Evolutionary conservation across 2,888 invertebrate genomes (phyloP).

Genomic region (Ichneumoninae sp.): DNA sequence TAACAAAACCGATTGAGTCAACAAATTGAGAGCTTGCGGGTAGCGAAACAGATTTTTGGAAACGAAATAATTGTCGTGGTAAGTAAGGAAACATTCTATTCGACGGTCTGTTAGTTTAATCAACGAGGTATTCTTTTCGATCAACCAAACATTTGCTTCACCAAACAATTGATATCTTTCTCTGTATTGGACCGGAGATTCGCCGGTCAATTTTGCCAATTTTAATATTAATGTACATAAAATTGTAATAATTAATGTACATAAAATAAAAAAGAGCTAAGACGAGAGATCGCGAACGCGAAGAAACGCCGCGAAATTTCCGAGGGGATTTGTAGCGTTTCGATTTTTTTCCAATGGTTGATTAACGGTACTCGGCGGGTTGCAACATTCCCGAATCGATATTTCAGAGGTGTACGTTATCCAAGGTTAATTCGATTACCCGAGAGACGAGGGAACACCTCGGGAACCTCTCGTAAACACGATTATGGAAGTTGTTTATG

Average conservation of each 20-base stretch:
- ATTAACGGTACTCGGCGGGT: neutral
- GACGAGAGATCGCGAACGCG: constrained; percentile 41
- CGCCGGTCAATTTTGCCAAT: neutral
- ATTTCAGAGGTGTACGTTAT: constrained; percentile 18
- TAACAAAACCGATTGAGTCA: too few species aligned
- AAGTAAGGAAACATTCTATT: too few species aligned
- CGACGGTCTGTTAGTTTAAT: too few species aligned
- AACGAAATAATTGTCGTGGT: too few species aligned
- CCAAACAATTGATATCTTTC: too few species aligned
- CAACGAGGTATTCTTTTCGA: too few species aligned
- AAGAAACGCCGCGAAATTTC: constrained; percentile 43
- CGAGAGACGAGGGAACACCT: constrained; percentile 14
- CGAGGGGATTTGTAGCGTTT: constrained; percentile 18
- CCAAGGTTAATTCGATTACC: constrained; percentile 54
- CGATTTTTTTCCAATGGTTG: neutral
- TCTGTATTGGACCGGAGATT: too few species aligned
- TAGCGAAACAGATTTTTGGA: too few species aligned
- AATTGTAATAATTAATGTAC: neutral
- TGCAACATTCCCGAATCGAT: constrained; percentile 12
- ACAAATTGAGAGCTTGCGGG: too few species aligned
- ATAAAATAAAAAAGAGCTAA: neutral
- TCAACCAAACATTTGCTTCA: too few species aligned
- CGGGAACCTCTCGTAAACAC: constrained; percentile 8
- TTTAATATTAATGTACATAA: neutral
- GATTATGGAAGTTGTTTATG: constrained; percentile 26